A percentile compares a stretch with the other conserved stretches of the same genome.
Evolutionary conservation across 2,888 invertebrate species (phyloP).

Genomic region (Graphium colonna): DNA sequence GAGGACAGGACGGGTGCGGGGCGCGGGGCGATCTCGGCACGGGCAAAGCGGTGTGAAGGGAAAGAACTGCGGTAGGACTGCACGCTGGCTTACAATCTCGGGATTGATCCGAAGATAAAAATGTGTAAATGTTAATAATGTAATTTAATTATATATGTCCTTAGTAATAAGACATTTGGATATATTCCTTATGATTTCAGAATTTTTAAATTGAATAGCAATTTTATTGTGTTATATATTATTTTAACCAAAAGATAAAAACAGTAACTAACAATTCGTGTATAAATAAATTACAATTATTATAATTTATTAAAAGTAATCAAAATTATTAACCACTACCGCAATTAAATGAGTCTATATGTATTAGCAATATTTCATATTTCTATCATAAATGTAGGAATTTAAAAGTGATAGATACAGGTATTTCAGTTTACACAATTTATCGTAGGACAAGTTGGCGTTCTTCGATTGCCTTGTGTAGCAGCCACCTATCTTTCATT

Average conservation of each 20-base stretch:
- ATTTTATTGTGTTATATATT: too few species aligned
- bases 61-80: conserved; percentile 51
- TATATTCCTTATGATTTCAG: too few species aligned
- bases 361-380: too few species aligned
- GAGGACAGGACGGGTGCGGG: conserved; percentile 55
- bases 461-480: conserved; percentile 49
- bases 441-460: conserved; percentile 50
- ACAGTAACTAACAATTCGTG: too few species aligned
- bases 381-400: not conserved
- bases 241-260: not conserved
- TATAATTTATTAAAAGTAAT: too few species aligned
- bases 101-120: conserved; percentile 48
- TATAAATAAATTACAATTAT: not conserved
- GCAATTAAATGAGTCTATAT: too few species aligned
- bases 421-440: conserved; percentile 23
- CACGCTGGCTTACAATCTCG: conserved; percentile 39
- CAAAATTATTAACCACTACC: too few species aligned
- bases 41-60: conserved; percentile 78
- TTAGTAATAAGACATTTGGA: too few species aligned
- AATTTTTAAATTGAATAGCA: too few species aligned
- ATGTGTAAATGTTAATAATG: conserved; percentile 33
- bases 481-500: conserved; percentile 78
- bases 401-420: not conserved
- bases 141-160: too few species aligned
- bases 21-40: conserved; percentile 67